Percentiles rank a stretch among this genome's conserved stretches.
These are phyloP conservation scores for Mythimna impura DNA, from an alignment of 2,888 invertebrate species.

Conservation along the genomic window DNA sequence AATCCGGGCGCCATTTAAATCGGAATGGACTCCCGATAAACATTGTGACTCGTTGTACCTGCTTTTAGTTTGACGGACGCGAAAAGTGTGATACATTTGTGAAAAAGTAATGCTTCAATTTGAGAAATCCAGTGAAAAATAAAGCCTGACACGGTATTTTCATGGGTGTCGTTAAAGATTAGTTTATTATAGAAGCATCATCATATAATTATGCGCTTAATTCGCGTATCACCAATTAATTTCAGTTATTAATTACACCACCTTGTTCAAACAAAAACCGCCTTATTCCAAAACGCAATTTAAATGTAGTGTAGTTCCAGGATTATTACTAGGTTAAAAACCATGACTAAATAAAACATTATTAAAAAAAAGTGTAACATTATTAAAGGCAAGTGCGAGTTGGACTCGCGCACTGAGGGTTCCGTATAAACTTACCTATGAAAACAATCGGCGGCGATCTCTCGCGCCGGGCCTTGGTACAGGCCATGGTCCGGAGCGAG, in stretches of 20 bases:
- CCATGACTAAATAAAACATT: no score
- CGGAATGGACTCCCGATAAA: conserved; percentile 40
- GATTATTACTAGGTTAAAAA: no score
- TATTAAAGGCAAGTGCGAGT: no score
- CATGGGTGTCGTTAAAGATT: neutral
- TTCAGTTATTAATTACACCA: neutral
- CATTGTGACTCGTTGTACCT: conserved; percentile 37
- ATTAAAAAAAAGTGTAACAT: no score
- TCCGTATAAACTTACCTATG: no score
- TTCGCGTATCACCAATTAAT: neutral
- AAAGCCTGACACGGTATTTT: neutral
- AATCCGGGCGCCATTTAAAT: conserved; percentile 39
- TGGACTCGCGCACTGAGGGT: no score
- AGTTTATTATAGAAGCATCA: conserved; percentile 1
- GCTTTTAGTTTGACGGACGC: conserved; percentile 38
- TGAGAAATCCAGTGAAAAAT: neutral
- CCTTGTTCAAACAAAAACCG: neutral
- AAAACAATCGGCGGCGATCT: no score
- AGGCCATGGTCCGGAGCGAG: no score
- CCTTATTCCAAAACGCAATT: no score
- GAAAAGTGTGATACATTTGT: conserved; percentile 26
- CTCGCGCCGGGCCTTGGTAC: no score
- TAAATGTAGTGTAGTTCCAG: no score
- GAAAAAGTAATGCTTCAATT: conserved; percentile 30
- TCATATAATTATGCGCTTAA: conserved; percentile 8